Conservation (phyloP, 2,888 invertebrate genomes). For the Coleophora deauratella region DNA sequence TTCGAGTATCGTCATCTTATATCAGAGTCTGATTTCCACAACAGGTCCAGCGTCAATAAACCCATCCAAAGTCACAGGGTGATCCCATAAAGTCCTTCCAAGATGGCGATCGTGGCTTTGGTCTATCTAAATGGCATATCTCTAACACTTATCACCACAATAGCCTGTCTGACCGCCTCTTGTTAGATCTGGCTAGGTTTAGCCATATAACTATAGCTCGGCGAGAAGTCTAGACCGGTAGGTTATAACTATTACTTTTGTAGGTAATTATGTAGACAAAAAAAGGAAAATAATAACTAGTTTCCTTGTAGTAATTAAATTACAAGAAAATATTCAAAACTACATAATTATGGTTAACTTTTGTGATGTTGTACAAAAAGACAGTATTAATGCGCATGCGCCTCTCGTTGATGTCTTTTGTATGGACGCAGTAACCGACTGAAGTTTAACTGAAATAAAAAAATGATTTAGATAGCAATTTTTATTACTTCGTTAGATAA, state of each 20-base stretch:
- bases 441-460: too few relatives aligned
- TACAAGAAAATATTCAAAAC: too few relatives aligned
- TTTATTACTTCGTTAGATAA: too few relatives aligned
- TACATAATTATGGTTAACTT: not conserved
- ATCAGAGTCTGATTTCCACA: too few relatives aligned
- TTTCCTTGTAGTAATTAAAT: too few relatives aligned
- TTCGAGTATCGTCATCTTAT: too few relatives aligned
- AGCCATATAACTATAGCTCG: not conserved
- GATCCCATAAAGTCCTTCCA: slow-evolving; percentile 4
- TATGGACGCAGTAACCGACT: not conserved
- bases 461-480: too few relatives aligned
- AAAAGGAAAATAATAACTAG: too few relatives aligned
- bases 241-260: too few relatives aligned
- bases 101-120: slow-evolving; percentile 29
- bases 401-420: slow-evolving; percentile 1
- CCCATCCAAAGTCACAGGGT: slow-evolving; percentile 4
- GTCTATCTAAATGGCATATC: slow-evolving; percentile 38
- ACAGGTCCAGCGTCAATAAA: not conserved
- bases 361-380: not conserved
- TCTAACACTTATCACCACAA: slow-evolving; percentile 22
- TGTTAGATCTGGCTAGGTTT: not conserved
- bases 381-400: not conserved
- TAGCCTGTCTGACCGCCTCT: slow-evolving; percentile 7
- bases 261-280: too few relatives aligned
- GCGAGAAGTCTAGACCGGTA: not conserved